These are phyloP conservation scores for Apostichopus japonicus DNA, from an alignment of 35 echinoderm and acorn worm species.

Conservation along the genomic window DNA sequence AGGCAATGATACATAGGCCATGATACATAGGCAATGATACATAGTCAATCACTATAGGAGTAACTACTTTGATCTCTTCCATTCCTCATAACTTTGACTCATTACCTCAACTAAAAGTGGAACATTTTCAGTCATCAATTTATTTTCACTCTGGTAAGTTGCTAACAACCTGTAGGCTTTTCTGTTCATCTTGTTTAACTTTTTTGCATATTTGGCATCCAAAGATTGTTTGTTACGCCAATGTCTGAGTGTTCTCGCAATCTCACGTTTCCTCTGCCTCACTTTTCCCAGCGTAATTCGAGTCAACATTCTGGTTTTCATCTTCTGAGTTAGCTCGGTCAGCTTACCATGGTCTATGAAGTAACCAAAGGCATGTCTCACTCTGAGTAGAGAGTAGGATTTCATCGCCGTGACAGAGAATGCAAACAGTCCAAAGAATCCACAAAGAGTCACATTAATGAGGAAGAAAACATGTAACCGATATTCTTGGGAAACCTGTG, in stretches of 20 bases:
- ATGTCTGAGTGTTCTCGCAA: neutral
- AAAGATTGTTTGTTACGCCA: slow-evolving; percentile 10
- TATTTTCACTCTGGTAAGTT: neutral
- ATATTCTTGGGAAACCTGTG: neutral
- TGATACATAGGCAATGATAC: too few species aligned
- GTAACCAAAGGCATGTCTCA: neutral
- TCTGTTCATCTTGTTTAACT: neutral
- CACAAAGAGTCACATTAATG: neutral
- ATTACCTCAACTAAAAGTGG: neutral
- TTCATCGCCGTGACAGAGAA: slow-evolving; percentile 33
- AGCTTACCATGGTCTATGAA: neutral
- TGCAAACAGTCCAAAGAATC: neutral
- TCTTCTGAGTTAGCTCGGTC: neutral
- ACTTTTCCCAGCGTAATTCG: neutral
- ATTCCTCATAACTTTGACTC: neutral
- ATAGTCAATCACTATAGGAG: too few species aligned
- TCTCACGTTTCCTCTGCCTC: neutral
- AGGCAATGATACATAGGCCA: too few species aligned
- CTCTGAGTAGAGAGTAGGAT: neutral
- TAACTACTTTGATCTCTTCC: slow-evolving; percentile 12
- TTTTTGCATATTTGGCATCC: neutral
- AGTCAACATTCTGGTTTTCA: neutral
- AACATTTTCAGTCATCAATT: neutral
- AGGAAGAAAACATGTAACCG: neutral
- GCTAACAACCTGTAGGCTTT: neutral